Percentiles rank a stretch among this genome's conserved stretches.
phyloP scores from a whole-genome alignment of 1,140 invertebrate genomes.

The Drosophila pruinosa region DNA sequence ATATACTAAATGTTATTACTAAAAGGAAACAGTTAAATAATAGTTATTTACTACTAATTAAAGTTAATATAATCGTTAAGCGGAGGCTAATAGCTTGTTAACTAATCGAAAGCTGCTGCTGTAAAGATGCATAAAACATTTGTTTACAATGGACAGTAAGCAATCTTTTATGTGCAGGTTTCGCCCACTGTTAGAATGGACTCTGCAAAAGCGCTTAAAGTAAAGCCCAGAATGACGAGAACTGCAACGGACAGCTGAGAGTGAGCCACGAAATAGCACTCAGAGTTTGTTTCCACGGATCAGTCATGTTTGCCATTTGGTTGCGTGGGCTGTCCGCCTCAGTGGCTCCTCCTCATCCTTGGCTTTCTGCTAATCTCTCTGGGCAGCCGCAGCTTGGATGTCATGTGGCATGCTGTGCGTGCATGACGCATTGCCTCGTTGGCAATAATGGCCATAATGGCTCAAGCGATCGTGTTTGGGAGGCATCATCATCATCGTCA shows the following conservation, averaged over 20 bases:
- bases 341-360: background rate
- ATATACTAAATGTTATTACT: no score
- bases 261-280: background rate
- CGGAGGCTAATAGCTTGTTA: background rate
- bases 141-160: background rate
- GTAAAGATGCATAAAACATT: background rate
- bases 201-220: background rate
- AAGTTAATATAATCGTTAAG: no score
- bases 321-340: constrained; percentile 17
- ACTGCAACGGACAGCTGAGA: background rate
- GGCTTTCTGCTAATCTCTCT: background rate
- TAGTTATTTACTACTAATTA: no score
- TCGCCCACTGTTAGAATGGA: background rate
- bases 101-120: background rate
- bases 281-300: constrained; percentile 1
- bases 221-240: background rate
- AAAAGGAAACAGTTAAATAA: no score
- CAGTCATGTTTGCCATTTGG: constrained; percentile 18
- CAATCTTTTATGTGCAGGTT: background rate
- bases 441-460: constrained; percentile 62
- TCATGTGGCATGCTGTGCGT: constrained; percentile 59
- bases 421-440: constrained; percentile 74
- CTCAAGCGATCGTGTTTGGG: constrained; percentile 64
- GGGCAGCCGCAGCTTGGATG: background rate
- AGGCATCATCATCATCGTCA: constrained; percentile 50